Percentiles rank a stretch among this genome's conserved stretches.
Evolutionary conservation across 2,797 vertebrate species (phyloP).

Genomic region (Denticeps clupeoides): DNA sequence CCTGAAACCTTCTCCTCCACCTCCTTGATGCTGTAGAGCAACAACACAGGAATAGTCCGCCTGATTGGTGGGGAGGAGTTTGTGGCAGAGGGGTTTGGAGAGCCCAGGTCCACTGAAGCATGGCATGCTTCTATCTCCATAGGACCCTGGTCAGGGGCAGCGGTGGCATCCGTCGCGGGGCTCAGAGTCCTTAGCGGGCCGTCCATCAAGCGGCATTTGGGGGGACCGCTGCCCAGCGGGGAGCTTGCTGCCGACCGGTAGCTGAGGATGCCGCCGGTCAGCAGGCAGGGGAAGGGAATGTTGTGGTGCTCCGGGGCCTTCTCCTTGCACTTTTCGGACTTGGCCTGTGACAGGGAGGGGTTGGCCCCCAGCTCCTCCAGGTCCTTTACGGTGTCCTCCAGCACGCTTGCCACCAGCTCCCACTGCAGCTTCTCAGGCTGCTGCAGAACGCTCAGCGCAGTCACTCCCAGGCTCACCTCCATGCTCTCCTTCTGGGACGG

Average conservation of each 20-base stretch:
- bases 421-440: conserved; percentile 97
- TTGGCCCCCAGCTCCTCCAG: conserved; percentile 94
- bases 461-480: conserved; percentile 88
- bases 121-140: conserved; percentile 91
- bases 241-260: conserved; percentile 83
- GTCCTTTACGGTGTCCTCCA: conserved; percentile 97
- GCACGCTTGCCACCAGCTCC: conserved; percentile 94
- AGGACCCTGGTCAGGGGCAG: conserved; percentile 73
- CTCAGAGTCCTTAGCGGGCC: conserved; percentile 83
- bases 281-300: conserved; percentile 97
- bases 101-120: conserved; percentile 72
- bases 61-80: conserved; percentile 58
- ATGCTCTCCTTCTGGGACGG: conserved; percentile 77
- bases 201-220: conserved; percentile 68
- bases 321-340: conserved; percentile 83
- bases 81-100: conserved; percentile 51
- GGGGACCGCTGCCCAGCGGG: conserved; percentile 66
- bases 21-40: conserved; percentile 96
- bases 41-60: conserved; percentile 87
- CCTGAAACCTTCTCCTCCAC: conserved; percentile 88
- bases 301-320: conserved; percentile 86
- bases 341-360: conserved; percentile 70
- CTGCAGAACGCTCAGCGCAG: conserved; percentile 89
- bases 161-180: conserved; percentile 53
- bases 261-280: conserved; percentile 88